Conservation (phyloP, 2,888 invertebrate genomes). For the Lycophotia porphyrea region DNA sequence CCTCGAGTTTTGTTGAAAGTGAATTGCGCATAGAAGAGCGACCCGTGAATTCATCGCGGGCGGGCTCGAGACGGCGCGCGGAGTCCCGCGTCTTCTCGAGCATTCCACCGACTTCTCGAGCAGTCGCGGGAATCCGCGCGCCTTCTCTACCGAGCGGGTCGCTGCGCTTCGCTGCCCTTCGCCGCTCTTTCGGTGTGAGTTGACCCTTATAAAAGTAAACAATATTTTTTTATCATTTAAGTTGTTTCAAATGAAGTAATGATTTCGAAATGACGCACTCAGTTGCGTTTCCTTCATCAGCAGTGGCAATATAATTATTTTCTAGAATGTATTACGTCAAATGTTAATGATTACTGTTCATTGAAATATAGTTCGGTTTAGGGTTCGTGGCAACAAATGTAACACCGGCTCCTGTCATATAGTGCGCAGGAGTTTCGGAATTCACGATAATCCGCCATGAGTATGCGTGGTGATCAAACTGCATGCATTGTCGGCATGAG, state of each 20-base stretch:
- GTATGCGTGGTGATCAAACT: background rate
- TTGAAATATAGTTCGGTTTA: constrained; percentile 57
- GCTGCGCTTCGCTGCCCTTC: too few species aligned
- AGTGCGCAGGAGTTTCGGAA: background rate
- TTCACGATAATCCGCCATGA: background rate
- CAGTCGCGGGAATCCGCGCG: too few species aligned
- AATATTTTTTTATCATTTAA: background rate
- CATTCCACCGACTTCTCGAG: too few species aligned
- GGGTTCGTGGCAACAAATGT: constrained; percentile 59
- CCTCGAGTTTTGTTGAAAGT: too few species aligned
- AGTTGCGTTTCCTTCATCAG: constrained; percentile 34
- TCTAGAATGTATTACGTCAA: constrained; percentile 64
- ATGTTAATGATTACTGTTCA: constrained; percentile 56
- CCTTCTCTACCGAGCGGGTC: too few species aligned
- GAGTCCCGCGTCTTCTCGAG: too few species aligned
- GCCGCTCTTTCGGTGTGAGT: too few species aligned
- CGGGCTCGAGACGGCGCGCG: too few species aligned
- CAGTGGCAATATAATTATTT: constrained; percentile 64
- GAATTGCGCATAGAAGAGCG: too few species aligned
- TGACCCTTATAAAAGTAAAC: too few species aligned
- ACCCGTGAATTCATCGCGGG: too few species aligned
- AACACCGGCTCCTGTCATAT: background rate
- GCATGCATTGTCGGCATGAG: background rate
- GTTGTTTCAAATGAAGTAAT: constrained; percentile 15
- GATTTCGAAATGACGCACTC: constrained; percentile 36